phyloP scores from a whole-genome alignment of 2,113 vertebrate species.

The Phalacrocorax pelagicus region DNA sequence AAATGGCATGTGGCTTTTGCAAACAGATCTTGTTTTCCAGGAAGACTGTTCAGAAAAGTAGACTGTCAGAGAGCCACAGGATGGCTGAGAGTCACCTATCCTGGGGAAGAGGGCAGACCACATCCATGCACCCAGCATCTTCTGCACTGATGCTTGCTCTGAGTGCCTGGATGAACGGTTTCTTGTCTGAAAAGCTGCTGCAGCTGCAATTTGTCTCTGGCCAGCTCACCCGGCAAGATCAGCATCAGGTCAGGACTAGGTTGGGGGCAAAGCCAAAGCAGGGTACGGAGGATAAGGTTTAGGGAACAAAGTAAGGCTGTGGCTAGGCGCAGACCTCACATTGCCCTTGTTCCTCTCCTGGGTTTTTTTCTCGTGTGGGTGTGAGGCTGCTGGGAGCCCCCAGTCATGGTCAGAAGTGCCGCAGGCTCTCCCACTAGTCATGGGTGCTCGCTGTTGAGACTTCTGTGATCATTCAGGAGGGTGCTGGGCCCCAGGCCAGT shows the following conservation, averaged over 20 bases:
- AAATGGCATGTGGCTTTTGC: neutral
- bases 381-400: neutral
- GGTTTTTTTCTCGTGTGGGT: neutral
- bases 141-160: neutral
- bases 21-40: neutral
- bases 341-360: neutral
- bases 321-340: neutral
- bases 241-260: neutral
- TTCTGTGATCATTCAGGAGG: neutral
- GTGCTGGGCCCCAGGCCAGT: neutral
- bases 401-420: neutral
- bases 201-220: neutral
- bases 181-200: neutral
- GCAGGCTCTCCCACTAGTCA: neutral
- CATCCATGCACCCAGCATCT: neutral
- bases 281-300: neutral
- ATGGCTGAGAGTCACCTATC: neutral
- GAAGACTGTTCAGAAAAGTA: neutral
- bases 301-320: neutral
- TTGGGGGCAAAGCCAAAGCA: neutral
- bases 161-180: neutral
- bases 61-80: neutral
- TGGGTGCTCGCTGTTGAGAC: neutral
- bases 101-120: neutral
- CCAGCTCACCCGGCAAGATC: neutral